Conservation (phyloP, 2,888 invertebrate species). For the Diogma glabrata region DNA sequence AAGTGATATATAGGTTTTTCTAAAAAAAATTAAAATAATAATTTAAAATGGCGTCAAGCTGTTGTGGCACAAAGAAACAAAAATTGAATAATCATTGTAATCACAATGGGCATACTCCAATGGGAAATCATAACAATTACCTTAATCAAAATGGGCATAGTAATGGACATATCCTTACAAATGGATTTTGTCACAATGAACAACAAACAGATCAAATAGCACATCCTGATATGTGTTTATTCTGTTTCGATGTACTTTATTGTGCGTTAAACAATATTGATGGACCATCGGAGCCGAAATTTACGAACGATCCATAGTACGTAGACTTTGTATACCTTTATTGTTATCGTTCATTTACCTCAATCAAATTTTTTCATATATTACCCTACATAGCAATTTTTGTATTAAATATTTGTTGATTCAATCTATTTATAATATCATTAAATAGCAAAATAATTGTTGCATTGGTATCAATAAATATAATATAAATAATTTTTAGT, state of each 20-base stretch:
- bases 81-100: conserved; percentile 56
- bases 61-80: conserved; percentile 86
- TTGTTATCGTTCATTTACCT: neutral
- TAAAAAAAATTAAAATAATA: too few relatives aligned
- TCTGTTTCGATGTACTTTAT: conserved; percentile 97
- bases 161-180: conserved; percentile 36
- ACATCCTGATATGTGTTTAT: conserved; percentile 94
- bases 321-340: conserved; percentile 45
- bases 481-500: too few relatives aligned
- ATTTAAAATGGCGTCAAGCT: conserved; percentile 71
- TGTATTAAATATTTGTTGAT: too few relatives aligned
- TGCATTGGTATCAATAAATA: too few relatives aligned
- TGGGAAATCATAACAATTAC: conserved; percentile 1
- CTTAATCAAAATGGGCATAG: conserved; percentile 24
- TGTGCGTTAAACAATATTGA: conserved; percentile 87
- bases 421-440: too few relatives aligned
- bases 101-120: conserved; percentile 15
- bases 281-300: conserved; percentile 80
- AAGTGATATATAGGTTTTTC: too few relatives aligned
- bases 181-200: conserved; percentile 16
- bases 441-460: too few relatives aligned
- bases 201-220: conserved; percentile 46
- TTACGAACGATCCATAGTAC: conserved; percentile 93
- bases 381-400: too few relatives aligned
- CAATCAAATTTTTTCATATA: neutral